Percentiles rank a stretch among this genome's conserved stretches.
phyloP scores from a whole-genome alignment of 23 tunicate species.

The Oikopleura albicans region DNA sequence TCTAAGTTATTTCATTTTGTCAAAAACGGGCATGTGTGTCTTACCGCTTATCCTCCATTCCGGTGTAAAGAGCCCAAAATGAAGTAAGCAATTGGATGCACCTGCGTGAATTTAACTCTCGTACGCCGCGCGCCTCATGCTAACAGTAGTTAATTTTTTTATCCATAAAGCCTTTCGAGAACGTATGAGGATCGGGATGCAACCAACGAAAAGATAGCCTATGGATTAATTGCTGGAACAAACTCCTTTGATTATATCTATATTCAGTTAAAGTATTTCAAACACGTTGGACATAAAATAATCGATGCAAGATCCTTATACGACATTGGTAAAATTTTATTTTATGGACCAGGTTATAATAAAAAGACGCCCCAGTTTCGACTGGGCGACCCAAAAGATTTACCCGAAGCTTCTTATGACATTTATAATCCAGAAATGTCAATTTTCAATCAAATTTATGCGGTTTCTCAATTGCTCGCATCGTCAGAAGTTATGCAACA shows the following conservation, averaged over 20 bases:
- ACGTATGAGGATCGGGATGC: background rate
- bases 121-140: too few relatives aligned
- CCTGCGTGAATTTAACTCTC: too few relatives aligned
- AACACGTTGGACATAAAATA: too few relatives aligned
- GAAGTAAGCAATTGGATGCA: too few relatives aligned
- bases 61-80: too few relatives aligned
- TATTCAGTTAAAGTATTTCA: background rate
- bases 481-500: background rate
- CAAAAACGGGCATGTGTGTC: too few relatives aligned
- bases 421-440: background rate
- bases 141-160: too few relatives aligned
- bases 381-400: background rate
- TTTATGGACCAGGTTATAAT: constrained; percentile 10
- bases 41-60: too few relatives aligned
- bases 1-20: too few relatives aligned
- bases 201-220: background rate
- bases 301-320: too few relatives aligned
- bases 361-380: background rate
- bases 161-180: too few relatives aligned
- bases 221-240: background rate
- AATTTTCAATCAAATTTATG: background rate
- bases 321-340: background rate
- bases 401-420: background rate
- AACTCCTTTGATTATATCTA: background rate
- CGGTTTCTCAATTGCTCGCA: background rate